Percentiles rank a stretch among this genome's conserved stretches.
Conservation (phyloP, 2,113 vertebrate genomes). For the Zapus hudsonius region DNA sequence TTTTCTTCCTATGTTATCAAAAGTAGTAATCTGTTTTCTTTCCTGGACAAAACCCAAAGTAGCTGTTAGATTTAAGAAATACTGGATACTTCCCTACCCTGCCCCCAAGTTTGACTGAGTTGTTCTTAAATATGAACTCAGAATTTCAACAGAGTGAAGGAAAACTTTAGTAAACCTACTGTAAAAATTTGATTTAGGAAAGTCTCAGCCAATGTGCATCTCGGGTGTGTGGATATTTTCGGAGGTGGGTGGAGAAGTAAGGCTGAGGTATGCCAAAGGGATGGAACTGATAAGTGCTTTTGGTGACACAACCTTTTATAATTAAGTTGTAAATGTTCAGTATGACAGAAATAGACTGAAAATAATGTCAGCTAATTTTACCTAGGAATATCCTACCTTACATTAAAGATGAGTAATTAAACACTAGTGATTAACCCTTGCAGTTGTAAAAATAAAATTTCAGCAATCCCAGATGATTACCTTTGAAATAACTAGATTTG, state of each 20-base stretch:
- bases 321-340: conserved; percentile 8
- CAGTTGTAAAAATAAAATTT: conserved; percentile 32
- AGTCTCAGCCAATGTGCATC: not conserved
- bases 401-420: conserved; percentile 25
- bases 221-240: not conserved
- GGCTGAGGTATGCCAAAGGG: not conserved
- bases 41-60: conserved; percentile 77
- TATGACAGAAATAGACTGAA: conserved; percentile 10
- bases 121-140: conserved; percentile 24
- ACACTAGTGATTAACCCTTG: not conserved
- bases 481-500: not conserved
- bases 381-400: not conserved
- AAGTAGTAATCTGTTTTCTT: conserved; percentile 84
- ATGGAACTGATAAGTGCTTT: not conserved
- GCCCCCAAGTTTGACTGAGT: conserved; percentile 48
- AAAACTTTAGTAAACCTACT: not conserved
- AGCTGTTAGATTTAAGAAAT: conserved; percentile 78
- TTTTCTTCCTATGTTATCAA: conserved; percentile 87
- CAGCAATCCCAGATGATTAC: not conserved
- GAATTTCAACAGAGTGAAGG: conserved; percentile 38
- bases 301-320: not conserved
- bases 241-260: not conserved
- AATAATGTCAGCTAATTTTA: conserved; percentile 33
- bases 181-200: conserved; percentile 41
- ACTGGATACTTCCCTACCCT: conserved; percentile 47